A percentile compares a stretch with the other conserved stretches of the same genome.
Evolutionary conservation across 2,113 vertebrate genomes (phyloP).

Genomic region (Mesocricetus auratus): DNA sequence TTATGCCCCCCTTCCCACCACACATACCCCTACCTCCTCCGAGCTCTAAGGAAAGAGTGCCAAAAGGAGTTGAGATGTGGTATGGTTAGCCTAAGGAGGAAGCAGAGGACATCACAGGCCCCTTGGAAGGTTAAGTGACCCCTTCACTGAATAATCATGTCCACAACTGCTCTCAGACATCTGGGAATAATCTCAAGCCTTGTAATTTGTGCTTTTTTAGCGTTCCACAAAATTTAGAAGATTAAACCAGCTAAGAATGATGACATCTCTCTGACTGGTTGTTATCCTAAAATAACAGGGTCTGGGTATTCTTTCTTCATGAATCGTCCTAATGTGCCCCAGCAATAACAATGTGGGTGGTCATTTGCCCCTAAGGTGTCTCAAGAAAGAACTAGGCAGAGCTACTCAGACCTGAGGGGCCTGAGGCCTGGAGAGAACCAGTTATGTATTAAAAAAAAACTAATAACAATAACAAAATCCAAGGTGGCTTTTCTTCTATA

Average conservation of each 20-base stretch:
- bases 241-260: conserved; percentile 46
- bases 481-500: background rate
- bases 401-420: background rate
- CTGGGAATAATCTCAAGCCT: conserved; percentile 57
- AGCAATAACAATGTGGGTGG: background rate
- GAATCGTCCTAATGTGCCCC: background rate
- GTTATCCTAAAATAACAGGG: conserved; percentile 27
- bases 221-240: conserved; percentile 60
- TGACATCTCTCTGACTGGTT: background rate
- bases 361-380: background rate
- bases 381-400: background rate
- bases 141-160: conserved; percentile 30
- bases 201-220: conserved; percentile 65
- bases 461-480: background rate
- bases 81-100: background rate
- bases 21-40: background rate
- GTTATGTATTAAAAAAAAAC: background rate
- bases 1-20: background rate
- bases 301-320: background rate
- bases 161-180: background rate
- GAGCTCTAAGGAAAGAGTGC: background rate
- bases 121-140: conserved; percentile 15
- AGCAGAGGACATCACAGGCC: background rate
- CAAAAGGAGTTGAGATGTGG: background rate
- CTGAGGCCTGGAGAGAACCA: background rate